These are phyloP conservation scores for Caenorhabditis sp. DNA, from an alignment of 2,888 invertebrate species.

Conservation along the genomic window DNA sequence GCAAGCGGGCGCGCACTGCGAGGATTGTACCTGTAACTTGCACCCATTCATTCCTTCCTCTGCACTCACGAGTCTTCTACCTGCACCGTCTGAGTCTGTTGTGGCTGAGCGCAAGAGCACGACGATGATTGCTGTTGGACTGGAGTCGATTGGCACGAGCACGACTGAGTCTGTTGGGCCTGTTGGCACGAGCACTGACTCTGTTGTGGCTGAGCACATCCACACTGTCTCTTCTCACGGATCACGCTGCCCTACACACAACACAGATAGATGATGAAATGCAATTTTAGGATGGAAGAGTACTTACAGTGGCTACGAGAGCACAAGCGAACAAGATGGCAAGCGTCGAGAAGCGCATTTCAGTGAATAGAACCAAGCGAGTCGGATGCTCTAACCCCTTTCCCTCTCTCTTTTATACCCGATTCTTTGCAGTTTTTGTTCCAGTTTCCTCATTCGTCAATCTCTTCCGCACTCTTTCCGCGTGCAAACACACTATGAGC, in stretches of 20 bases:
- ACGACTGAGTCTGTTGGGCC: slow-evolving; percentile 58
- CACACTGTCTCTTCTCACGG: slow-evolving; percentile 66
- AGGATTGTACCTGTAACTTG: slow-evolving; percentile 40
- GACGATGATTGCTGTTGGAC: slow-evolving; percentile 47
- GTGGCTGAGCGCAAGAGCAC: slow-evolving; percentile 62
- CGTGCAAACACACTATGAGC: too few species aligned
- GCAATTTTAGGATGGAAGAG: neutral
- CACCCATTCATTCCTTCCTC: too few species aligned
- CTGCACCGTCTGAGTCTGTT: slow-evolving; percentile 56
- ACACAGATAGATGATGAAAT: neutral
- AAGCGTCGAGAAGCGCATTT: slow-evolving; percentile 49
- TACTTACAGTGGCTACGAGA: slow-evolving; percentile 48
- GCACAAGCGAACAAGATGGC: slow-evolving; percentile 43
- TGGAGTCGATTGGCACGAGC: slow-evolving; percentile 64
- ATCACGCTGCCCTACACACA: slow-evolving; percentile 54
- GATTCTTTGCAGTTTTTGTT: too few species aligned
- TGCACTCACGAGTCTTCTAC: neutral
- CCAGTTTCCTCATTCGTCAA: too few species aligned
- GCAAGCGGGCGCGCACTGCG: slow-evolving; percentile 42
- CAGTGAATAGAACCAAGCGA: slow-evolving; percentile 14
- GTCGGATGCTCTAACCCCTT: slow-evolving; percentile 23
- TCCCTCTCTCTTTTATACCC: slow-evolving; percentile 19
- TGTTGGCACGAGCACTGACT: slow-evolving; percentile 61
- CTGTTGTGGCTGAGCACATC: slow-evolving; percentile 58
- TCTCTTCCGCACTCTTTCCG: too few species aligned